Evolutionary conservation across 1,140 invertebrate species (phyloP).

Genomic region (Penaeus indicus): DNA sequence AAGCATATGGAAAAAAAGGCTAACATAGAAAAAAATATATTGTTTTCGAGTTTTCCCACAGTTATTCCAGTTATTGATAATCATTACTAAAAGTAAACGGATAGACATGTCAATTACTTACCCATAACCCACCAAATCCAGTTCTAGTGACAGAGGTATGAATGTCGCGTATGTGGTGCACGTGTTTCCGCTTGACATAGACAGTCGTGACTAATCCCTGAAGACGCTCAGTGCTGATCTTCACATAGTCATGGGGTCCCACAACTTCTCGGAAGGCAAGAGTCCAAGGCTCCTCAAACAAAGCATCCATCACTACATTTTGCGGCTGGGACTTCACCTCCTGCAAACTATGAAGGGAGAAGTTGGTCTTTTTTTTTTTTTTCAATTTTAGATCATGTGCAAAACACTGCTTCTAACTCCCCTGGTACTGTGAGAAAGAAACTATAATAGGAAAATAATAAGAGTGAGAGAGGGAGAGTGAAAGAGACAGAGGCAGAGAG

Average conservation of each 20-base stretch:
- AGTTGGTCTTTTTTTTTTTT: background rate
- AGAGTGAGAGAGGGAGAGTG: no score
- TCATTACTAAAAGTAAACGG: background rate
- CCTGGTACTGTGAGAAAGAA: background rate
- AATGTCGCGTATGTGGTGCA: conserved; percentile 84
- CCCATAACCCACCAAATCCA: conserved; percentile 90
- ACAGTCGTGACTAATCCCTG: conserved; percentile 84
- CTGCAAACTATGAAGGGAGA: conserved; percentile 78
- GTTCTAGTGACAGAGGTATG: conserved; percentile 88
- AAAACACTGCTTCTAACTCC: background rate
- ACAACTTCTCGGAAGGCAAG: conserved; percentile 77
- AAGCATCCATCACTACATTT: conserved; percentile 83
- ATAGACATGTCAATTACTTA: conserved; percentile 69
- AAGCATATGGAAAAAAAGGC: no score
- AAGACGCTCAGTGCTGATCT: conserved; percentile 81
- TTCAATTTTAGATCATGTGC: background rate
- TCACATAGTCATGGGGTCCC: conserved; percentile 80
- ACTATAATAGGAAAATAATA: no score
- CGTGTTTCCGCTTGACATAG: conserved; percentile 83
- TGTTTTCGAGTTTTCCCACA: background rate
- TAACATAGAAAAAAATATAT: no score
- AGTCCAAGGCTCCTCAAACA: conserved; percentile 90
- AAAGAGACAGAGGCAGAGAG: background rate
- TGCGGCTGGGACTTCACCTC: conserved; percentile 91
- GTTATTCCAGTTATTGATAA: background rate